Evolutionary conservation across 2,797 vertebrate genomes (phyloP).

Genomic region (Sarcoramphus papa): DNA sequence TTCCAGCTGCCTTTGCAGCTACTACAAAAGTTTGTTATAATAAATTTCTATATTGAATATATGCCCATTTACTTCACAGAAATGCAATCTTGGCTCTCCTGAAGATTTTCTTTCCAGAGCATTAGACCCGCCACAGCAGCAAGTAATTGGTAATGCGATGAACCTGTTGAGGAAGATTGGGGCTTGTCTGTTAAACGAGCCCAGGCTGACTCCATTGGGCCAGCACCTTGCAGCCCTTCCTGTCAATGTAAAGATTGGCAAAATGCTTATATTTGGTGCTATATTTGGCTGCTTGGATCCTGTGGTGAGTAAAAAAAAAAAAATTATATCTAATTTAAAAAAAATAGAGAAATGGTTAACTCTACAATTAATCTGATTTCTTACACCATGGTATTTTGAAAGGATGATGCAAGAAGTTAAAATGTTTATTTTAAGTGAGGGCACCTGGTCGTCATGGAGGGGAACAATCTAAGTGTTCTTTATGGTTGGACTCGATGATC

Average conservation of each 20-base stretch:
- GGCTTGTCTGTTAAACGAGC: constrained; percentile 83
- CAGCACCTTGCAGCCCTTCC: constrained; percentile 93
- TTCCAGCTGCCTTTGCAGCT: neutral
- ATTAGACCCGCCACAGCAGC: constrained; percentile 89
- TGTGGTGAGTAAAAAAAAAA: constrained; percentile 77
- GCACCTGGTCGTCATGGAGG: neutral
- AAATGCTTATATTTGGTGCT: constrained; percentile 98
- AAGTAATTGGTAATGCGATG: constrained; percentile 94
- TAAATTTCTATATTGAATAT: neutral
- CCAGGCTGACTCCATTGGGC: constrained; percentile 88
- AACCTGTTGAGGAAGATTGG: constrained; percentile 89
- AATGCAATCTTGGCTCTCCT: constrained; percentile 92
- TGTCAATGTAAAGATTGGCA: constrained; percentile 96
- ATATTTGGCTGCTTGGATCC: constrained; percentile 95
- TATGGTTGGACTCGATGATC: neutral
- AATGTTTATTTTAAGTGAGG: neutral
- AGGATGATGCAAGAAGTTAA: neutral
- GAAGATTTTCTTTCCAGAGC: constrained; percentile 91
- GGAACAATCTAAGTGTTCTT: neutral
- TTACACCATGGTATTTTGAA: neutral
- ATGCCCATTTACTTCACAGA: constrained; percentile 71
- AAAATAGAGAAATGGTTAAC: neutral
- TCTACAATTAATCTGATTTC: neutral
- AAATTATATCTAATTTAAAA: neutral
- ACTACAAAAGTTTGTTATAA: neutral